Percentiles rank a stretch among this genome's conserved stretches.
Evolutionary conservation across 2,797 vertebrate species (phyloP).

Genomic region (Rhabdomys pumilio): DNA sequence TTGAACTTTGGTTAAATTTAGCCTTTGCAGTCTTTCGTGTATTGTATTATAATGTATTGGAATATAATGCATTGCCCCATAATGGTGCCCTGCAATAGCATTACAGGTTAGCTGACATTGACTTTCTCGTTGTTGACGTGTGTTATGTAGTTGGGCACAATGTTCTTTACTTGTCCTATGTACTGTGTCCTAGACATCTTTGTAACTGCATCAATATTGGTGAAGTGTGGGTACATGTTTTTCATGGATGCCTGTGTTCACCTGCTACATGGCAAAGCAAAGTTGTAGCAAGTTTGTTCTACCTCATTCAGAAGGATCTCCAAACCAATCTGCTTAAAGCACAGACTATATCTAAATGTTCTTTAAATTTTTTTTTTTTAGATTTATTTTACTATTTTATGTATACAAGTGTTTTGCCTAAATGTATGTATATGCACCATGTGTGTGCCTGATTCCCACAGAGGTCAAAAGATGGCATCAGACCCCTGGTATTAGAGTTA

Average conservation of each 20-base stretch:
- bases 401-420: not conserved
- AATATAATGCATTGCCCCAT: not conserved
- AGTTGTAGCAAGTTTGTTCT: not conserved
- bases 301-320: not conserved
- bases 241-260: not conserved
- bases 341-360: slow-evolving; percentile 17
- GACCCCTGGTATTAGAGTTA: not conserved
- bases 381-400: not conserved
- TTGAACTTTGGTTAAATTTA: not conserved
- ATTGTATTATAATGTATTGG: not conserved
- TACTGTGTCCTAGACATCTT: slow-evolving; percentile 13
- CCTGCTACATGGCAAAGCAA: slow-evolving; percentile 12
- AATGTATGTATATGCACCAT: not conserved
- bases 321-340: slow-evolving; percentile 1
- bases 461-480: not conserved
- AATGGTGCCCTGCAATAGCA: not conserved
- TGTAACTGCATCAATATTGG: not conserved
- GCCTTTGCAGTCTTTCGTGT: not conserved
- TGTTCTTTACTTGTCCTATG: not conserved
- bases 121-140: slow-evolving; percentile 20
- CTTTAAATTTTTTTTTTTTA: not conserved
- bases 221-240: not conserved
- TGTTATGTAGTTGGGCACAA: slow-evolving; percentile 1
- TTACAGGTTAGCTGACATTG: slow-evolving; percentile 26
- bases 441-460: not conserved